These are phyloP conservation scores for Tetragonula carbonaria DNA, from an alignment of 2,888 invertebrate genomes.

Conservation along the genomic window DNA sequence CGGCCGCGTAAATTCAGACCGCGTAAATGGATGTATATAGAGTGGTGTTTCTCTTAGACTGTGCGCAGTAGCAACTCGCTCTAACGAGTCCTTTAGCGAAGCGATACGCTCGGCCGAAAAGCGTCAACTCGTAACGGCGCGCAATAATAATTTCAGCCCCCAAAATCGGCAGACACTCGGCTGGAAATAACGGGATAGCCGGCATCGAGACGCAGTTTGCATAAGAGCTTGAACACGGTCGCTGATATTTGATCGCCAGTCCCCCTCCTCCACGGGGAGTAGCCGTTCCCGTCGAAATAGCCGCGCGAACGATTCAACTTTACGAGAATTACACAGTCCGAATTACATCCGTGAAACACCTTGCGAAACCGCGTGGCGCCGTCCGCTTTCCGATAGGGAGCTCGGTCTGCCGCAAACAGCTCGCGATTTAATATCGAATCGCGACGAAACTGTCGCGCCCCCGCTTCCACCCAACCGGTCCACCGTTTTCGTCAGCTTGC, in stretches of 20 bases:
- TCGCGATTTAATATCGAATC: conserved; percentile 47
- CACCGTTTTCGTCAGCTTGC: background rate
- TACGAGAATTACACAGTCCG: conserved; percentile 67
- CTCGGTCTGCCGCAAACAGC: conserved; percentile 52
- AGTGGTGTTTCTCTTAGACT: background rate
- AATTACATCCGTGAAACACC: conserved; percentile 68
- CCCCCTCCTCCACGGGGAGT: conserved; percentile 31
- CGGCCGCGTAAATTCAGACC: no score
- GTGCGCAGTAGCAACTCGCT: no score
- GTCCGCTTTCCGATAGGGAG: conserved; percentile 47
- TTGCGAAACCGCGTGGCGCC: conserved; percentile 54
- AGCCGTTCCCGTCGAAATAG: conserved; percentile 50
- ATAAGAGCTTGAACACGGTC: conserved; percentile 40
- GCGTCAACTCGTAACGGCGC: conserved; percentile 7
- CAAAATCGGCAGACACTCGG: conserved; percentile 14
- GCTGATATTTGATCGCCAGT: conserved; percentile 60
- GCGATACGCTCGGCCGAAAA: background rate
- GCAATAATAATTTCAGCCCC: conserved; percentile 24
- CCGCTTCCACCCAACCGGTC: background rate
- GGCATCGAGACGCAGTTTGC: conserved; percentile 52
- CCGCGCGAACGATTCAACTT: conserved; percentile 68
- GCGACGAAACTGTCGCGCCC: background rate
- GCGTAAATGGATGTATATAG: background rate
- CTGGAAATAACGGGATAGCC: conserved; percentile 36
- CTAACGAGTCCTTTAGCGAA: background rate